Percentiles rank a stretch among this genome's conserved stretches.
These are phyloP conservation scores for Promerops cafer DNA, from an alignment of 2,113 vertebrate species.

Conservation along the genomic window DNA sequence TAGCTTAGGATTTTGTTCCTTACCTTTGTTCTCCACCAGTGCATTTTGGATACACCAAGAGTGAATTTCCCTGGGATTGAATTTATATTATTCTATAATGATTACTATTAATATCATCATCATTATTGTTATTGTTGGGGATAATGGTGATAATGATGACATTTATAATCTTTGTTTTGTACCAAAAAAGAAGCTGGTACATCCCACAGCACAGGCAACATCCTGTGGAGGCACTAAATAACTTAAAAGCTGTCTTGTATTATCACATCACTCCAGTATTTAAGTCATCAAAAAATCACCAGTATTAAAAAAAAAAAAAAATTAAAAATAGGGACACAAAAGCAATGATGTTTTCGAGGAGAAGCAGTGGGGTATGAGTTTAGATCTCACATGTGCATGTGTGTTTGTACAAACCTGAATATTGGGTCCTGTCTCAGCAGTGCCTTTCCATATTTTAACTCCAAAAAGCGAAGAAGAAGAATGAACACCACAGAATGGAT, in stretches of 20 bases:
- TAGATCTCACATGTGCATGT: accelerated
- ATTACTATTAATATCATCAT: background rate
- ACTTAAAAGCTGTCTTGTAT: background rate
- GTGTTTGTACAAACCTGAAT: constrained; percentile 73
- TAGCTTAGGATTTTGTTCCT: background rate
- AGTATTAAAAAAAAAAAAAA: background rate
- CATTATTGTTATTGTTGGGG: background rate
- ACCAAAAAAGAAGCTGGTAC: background rate
- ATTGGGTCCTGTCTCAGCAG: constrained; percentile 76
- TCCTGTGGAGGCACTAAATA: background rate
- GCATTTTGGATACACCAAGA: background rate
- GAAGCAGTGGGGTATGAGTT: background rate
- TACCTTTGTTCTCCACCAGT: background rate
- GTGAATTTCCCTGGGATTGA: background rate
- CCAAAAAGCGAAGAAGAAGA: constrained; percentile 78
- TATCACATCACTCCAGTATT: background rate
- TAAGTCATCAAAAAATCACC: background rate
- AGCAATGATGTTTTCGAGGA: background rate
- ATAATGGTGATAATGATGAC: background rate
- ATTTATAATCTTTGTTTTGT: background rate
- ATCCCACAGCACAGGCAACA: background rate
- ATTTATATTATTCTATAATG: background rate
- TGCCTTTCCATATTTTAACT: constrained; percentile 71
- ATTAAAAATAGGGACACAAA: background rate
- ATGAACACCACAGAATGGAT: constrained; percentile 77